Evolutionary conservation across 2,797 vertebrate genomes (phyloP).

Genomic region (Nyctalus aviator): DNA sequence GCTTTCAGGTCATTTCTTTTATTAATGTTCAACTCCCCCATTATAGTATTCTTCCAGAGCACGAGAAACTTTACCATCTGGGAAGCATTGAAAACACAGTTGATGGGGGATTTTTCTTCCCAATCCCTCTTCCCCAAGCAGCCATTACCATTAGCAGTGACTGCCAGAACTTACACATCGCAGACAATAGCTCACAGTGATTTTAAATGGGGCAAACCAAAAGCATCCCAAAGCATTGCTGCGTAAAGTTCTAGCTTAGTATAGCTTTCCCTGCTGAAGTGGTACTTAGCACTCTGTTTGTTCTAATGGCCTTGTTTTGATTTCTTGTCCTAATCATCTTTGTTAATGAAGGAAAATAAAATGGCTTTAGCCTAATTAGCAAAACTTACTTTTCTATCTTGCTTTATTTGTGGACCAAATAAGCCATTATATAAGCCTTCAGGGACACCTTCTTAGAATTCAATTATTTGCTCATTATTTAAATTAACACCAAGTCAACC

Average conservation of each 20-base stretch:
- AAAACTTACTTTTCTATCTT: conserved; percentile 39
- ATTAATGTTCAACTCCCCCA: neutral
- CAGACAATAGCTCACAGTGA: neutral
- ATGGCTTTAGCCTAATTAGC: conserved; percentile 15
- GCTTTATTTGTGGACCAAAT: conserved; percentile 27
- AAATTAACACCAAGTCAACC: conserved; percentile 69
- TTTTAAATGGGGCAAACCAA: neutral
- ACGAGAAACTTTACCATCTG: neutral
- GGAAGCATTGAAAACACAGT: neutral
- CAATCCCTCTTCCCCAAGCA: neutral
- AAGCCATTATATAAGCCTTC: neutral
- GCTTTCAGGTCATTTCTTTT: conserved; percentile 12
- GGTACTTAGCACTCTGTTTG: neutral
- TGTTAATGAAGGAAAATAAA: conserved; percentile 18
- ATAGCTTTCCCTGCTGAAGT: neutral
- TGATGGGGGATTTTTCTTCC: neutral
- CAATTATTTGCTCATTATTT: conserved; percentile 58
- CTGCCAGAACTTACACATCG: neutral
- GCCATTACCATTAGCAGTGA: neutral
- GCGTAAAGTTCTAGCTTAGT: neutral
- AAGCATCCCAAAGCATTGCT: neutral
- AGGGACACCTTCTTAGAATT: neutral
- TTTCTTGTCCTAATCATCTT: neutral
- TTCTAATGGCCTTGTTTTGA: neutral
- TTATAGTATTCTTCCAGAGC: neutral